Evolutionary conservation across 2,113 vertebrate species (phyloP).

Genomic region (Castor canadensis): DNA sequence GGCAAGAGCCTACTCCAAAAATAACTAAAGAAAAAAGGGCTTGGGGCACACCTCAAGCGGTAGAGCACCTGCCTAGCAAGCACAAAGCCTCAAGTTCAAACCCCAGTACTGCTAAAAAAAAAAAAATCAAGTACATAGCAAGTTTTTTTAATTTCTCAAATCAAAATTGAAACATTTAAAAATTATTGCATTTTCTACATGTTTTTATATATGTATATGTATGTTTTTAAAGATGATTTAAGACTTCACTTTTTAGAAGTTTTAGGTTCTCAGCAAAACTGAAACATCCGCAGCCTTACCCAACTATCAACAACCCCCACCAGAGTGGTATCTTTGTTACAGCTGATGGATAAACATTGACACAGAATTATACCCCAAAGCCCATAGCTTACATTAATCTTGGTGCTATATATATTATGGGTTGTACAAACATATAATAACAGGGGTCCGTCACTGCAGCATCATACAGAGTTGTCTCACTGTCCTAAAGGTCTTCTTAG

Average conservation of each 20-base stretch:
- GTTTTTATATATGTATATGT: not conserved
- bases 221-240: not conserved
- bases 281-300: not conserved
- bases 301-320: too few relatives aligned
- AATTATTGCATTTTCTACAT: not conserved
- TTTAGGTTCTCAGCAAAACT: not conserved
- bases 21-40: too few relatives aligned
- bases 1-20: too few relatives aligned
- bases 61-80: too few relatives aligned
- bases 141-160: not conserved
- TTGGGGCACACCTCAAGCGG: too few relatives aligned
- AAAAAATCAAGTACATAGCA: not conserved
- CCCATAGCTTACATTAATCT: not conserved
- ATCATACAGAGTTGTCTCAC: not conserved
- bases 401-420: too few relatives aligned
- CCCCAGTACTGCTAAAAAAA: too few relatives aligned
- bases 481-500: not conserved
- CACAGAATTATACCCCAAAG: not conserved
- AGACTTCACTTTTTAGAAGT: not conserved
- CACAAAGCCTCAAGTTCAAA: too few relatives aligned
- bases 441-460: not conserved
- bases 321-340: accelerated
- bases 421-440: not conserved
- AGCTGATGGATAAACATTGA: not conserved
- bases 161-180: not conserved